Percentiles rank a stretch among this genome's conserved stretches.
These are phyloP conservation scores for Rhombomys opimus DNA, from an alignment of 2,113 vertebrate species.

Conservation along the genomic window DNA sequence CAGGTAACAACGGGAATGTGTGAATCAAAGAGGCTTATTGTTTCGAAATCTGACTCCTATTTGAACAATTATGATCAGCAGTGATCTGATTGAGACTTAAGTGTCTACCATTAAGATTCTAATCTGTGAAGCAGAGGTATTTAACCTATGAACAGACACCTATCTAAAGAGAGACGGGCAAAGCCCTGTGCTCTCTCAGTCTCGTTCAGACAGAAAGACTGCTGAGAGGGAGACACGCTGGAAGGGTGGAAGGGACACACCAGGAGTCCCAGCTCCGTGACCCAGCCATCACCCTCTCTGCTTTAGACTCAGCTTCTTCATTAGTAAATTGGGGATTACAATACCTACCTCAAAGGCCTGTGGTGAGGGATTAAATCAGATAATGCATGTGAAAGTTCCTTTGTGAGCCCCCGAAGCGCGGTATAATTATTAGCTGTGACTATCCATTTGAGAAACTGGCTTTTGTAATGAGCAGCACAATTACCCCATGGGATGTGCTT, in stretches of 20 bases:
- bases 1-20: background rate
- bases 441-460: conserved; percentile 65
- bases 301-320: background rate
- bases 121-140: conserved; percentile 12
- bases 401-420: background rate
- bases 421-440: conserved; percentile 62
- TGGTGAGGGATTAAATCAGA: conserved; percentile 9
- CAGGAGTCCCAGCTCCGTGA: background rate
- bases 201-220: background rate
- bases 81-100: conserved; percentile 47
- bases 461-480: conserved; percentile 55
- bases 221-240: background rate
- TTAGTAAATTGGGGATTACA: background rate
- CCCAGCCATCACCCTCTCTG: background rate
- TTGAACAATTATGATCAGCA: conserved; percentile 17
- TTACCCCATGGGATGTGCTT: background rate
- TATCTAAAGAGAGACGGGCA: background rate
- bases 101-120: conserved; percentile 63
- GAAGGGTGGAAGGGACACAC: background rate
- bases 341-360: background rate
- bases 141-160: background rate
- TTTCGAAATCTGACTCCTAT: conserved; percentile 61
- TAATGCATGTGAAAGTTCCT: conserved; percentile 43
- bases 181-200: background rate
- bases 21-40: conserved; percentile 37